Evolutionary conservation across 2,888 invertebrate species (phyloP), one percentile per base, ranked within the genome.

Genomic region (Acleris sparsana): DNA sequence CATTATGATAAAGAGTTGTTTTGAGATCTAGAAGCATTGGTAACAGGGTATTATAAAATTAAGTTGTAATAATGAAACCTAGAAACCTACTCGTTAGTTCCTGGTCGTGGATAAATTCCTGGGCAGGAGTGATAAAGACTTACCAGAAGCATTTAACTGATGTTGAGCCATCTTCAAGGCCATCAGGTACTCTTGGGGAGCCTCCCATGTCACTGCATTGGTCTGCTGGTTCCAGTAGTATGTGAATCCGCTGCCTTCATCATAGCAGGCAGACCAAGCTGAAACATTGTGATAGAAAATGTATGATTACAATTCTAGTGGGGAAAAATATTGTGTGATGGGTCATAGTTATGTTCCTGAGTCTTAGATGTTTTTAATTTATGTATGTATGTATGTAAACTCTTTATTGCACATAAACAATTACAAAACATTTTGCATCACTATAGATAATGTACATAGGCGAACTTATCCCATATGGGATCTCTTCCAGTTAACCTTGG

Each of bases 251-350:
- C 93, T 93, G 67, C 83, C 82, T 69, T 94, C 93, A 79, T 94
- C 94, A 61, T 93, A 93, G 70, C 94, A 94, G 7, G 94, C 93
- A 61, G 94, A 94, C 94, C 94, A 94, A 1, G 92, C 94, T 93
- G 16, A n/a, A 46, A 46, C 17, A 46, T 39, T 39, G 9, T 39
- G 13, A 39, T 11, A 39, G 9, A 39, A 39, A 39, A 39, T 39
- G 9, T 13, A 25, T 6, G 25, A 7, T 39, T 13, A 39, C 3
- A 0, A 33, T 33, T 9, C 29, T 3, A 25, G 25, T 25, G 7
- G 5, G 25, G 25, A 25, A 25, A 25, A 25, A 5, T 1, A 25
- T 6, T 25, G 25, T 25, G 25, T 25, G 5, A 25, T 25, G 25
- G 6, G 25, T 7, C 6, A 25, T 25, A 25, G 25, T 25, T 25